Base-by-base conservation (phyloP, 2,888 invertebrate genomes). In the Heliconius cydno region DNA sequence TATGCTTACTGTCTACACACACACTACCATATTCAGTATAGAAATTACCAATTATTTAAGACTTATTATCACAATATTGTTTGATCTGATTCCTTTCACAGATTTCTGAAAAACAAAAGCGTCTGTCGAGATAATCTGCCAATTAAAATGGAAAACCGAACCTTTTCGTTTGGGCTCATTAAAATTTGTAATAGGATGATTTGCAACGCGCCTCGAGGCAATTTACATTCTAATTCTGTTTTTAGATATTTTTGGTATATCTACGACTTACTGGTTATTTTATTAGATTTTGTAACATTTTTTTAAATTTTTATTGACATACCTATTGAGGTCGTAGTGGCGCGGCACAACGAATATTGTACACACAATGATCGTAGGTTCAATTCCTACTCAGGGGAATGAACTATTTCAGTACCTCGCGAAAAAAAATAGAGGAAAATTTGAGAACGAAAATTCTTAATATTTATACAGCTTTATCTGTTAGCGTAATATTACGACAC, bases 31-130 rank as follows among this genome's bases (percentile, higher is more conserved):
- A 60, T 60, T 60, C n/a, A 95, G 94, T 92, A 93, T 92, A 86
- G 85, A 85, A 60, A n/a, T n/a, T n/a, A 22, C 90, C 93, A 94
- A 94, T 94, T 94, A 94, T 91, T 89, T 87, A 85, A 84, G 88
- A 86, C 90, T 92, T 94, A 94, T 93, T 93, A 89, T 82, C 86
- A 79, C 86, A 87, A 86, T 89, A 89, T 87, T 41, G 19, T 28
- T 83, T 82, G 83, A 86, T 88, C 88, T 85, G 66, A 73, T 77
- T 85, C 87, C 86, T 85, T 84, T 88, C 90, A 88, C 89, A 88
- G 88, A 89, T 75, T 88, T 89, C 86, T 87, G 88, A 91, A 90
- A 91, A 89, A 86, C 85, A 85, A 82, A 70, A 84, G 87, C 86
- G 88, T 92, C 91, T 90, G 90, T 90, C 90, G 87, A 85, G 77